Base-by-base conservation (phyloP, 2,113 vertebrate genomes). In the Ginglymostoma cirratum region DNA sequence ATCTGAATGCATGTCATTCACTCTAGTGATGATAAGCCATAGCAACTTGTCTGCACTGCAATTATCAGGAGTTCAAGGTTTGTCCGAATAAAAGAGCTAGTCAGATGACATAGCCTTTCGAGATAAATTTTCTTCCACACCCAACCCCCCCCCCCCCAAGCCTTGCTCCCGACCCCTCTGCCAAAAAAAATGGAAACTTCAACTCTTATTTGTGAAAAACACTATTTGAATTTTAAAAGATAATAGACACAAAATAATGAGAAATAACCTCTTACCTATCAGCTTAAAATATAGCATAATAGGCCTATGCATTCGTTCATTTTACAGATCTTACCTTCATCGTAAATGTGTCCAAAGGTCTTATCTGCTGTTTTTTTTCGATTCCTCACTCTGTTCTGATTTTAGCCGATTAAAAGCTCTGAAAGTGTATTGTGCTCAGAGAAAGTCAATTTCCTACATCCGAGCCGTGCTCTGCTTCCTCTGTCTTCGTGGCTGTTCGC, bases 401-500 rank as follows among this genome's bases (percentile, higher is more conserved):
- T 95, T 52, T 95, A 76, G 42, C 94, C 45, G 94, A 95, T 95
- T 95, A 72, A 95, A 95, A 70, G 94, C 76, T 95, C 94, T 95
- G 94, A 14, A 61, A 48, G 69, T 52, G 94, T 38, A 76, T 76
- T 76, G 45, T 70, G 94, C 27, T 70, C 94, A 30, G 96, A 96
- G 96, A 21, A 95, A 85, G 86, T 96, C n/a, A 96, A 97, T 97
- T 96, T 97, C 69, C 97, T 97, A 96, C 96, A 96, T 96, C 97
- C 96, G 96, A 98, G 97, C 97, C 96, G 96, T 97, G 96, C 97
- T 97, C 97, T 97, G 98, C 98, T 98, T 98, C 98, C 98, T 98
- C 98, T 97, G 97, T 97, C 98, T 97, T 96, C 97, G 97, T 97
- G 98, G 97, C 98, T 98, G 97, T 97, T 98, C 97, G 97, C 98